Percentiles rank a stretch among this genome's conserved stretches.
Evolutionary conservation across 2,113 vertebrate species (phyloP).

Genomic region (Saccopteryx leptura): DNA sequence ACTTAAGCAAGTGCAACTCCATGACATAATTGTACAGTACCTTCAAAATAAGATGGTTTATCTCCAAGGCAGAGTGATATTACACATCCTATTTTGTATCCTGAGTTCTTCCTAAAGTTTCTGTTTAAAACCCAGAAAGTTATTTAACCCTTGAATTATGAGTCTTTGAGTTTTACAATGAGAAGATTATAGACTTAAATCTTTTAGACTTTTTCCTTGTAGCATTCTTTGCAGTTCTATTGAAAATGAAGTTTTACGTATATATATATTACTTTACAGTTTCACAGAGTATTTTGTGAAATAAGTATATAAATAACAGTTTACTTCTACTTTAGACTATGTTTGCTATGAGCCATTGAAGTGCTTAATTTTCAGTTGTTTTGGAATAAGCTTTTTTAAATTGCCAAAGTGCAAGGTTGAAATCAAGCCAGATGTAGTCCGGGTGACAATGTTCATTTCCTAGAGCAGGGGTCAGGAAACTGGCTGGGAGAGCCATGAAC

Average conservation of each 20-base stretch:
- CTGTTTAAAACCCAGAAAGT: not conserved
- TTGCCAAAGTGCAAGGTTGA: not conserved
- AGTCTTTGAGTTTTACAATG: not conserved
- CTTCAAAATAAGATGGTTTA: not conserved
- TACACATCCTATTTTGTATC: not conserved
- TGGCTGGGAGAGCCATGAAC: too few relatives aligned
- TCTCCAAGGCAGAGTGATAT: not conserved
- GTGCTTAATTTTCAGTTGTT: conserved; percentile 49
- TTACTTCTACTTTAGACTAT: not conserved
- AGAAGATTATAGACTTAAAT: not conserved
- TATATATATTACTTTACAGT: not conserved
- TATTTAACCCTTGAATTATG: conserved; percentile 33
- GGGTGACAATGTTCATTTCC: conserved; percentile 3
- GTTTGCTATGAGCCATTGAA: not conserved
- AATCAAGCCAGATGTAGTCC: not conserved
- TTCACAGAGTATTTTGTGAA: conserved; percentile 33
- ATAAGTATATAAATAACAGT: conserved; percentile 1
- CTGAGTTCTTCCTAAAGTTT: not conserved
- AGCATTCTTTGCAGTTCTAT: not conserved
- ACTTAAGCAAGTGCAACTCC: not conserved
- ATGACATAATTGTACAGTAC: not conserved
- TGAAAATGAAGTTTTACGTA: conserved; percentile 44
- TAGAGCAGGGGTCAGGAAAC: not conserved
- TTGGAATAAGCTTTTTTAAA: conserved; percentile 18
- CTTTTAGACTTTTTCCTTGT: not conserved